A percentile compares a stretch with the other conserved stretches of the same genome.
Conservation (phyloP, 2,113 vertebrate genomes). For the Phalacrocorax pelagicus region DNA sequence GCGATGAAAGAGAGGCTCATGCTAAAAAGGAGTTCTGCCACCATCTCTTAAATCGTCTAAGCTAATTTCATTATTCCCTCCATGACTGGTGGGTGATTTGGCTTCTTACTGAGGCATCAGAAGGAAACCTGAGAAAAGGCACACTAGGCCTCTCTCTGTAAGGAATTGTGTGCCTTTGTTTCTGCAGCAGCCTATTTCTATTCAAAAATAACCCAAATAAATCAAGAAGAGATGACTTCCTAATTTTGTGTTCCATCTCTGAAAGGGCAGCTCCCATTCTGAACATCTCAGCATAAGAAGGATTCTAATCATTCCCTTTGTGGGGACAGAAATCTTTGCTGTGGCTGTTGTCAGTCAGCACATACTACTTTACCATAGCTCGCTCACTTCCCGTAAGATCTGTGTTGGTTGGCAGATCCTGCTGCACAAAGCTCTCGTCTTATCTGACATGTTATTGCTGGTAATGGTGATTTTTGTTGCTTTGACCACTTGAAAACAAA, state of each 20-base stretch:
- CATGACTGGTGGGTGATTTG: background rate
- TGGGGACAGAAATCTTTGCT: background rate
- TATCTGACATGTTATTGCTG: background rate
- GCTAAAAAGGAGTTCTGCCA: background rate
- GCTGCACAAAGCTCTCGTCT: background rate
- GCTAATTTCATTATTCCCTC: background rate
- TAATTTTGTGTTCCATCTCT: background rate
- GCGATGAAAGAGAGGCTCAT: background rate
- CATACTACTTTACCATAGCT: rapidly evolving
- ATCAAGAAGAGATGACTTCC: background rate
- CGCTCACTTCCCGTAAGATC: rapidly evolving
- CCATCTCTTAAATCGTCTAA: background rate
- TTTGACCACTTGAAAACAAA: background rate
- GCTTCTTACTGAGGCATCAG: background rate
- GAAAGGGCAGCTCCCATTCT: background rate
- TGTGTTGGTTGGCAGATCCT: background rate
- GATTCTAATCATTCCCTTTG: background rate
- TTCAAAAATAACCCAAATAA: background rate
- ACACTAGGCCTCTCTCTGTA: background rate
- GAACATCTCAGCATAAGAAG: background rate
- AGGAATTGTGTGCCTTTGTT: background rate
- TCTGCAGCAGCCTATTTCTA: background rate
- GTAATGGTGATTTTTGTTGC: background rate
- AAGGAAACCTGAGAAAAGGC: background rate
- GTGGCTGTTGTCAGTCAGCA: background rate